A percentile compares a stretch with the other conserved stretches of the same genome.
These are phyloP conservation scores for Drosophila arawakana DNA, from an alignment of 1,140 invertebrate species.

Conservation along the genomic window DNA sequence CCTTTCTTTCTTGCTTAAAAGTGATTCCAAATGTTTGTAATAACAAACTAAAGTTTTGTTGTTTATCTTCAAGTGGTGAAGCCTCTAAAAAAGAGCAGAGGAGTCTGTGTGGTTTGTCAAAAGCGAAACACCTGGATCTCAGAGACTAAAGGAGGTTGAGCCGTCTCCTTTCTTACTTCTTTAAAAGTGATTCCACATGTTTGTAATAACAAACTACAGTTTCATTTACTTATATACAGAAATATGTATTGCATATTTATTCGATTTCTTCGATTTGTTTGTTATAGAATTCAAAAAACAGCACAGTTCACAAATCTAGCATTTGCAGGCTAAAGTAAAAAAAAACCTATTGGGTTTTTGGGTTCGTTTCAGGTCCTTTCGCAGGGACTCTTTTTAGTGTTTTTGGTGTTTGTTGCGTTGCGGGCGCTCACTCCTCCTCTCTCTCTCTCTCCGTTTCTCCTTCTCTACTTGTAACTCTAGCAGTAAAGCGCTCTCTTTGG, in stretches of 20 bases:
- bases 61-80: too few species aligned
- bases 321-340: slow-evolving; percentile 75
- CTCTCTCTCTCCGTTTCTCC: neutral
- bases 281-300: slow-evolving; percentile 74
- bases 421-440: slow-evolving; percentile 15
- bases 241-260: slow-evolving; percentile 72
- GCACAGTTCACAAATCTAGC: slow-evolving; percentile 82
- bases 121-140: too few species aligned
- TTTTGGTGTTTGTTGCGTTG: slow-evolving; percentile 28
- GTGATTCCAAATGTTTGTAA: too few species aligned
- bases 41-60: too few species aligned
- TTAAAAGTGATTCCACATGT: too few species aligned
- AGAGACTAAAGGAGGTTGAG: too few species aligned
- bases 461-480: slow-evolving; percentile 1
- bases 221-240: slow-evolving; percentile 59
- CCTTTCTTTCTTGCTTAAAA: too few species aligned
- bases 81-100: too few species aligned
- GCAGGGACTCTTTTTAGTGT: slow-evolving; percentile 2
- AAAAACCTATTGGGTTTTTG: slow-evolving; percentile 29
- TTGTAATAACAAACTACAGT: too few species aligned
- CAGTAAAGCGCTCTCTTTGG: slow-evolving; percentile 50
- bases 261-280: slow-evolving; percentile 12
- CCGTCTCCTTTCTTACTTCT: too few species aligned
- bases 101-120: too few species aligned
- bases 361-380: slow-evolving; percentile 16